Percentiles rank a stretch among this genome's conserved stretches.
These are phyloP conservation scores for Zeugodacus cucurbitae DNA, from an alignment of 1,140 invertebrate genomes.

Conservation along the genomic window DNA sequence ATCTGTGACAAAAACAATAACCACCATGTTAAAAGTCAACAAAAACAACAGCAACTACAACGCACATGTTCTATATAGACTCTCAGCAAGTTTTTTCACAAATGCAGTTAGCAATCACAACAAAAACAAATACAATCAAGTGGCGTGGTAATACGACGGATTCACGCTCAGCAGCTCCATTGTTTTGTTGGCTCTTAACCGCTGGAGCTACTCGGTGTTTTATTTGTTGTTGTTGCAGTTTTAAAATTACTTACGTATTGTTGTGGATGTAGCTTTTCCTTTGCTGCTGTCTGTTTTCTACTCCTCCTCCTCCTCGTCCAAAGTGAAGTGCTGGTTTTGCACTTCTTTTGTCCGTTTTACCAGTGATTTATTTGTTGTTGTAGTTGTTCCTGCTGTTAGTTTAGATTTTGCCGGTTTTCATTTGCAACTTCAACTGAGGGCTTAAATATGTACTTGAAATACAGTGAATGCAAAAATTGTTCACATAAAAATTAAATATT, in stretches of 20 bases:
- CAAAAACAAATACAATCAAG: not conserved
- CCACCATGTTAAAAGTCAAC: not conserved
- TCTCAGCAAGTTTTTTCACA: not conserved
- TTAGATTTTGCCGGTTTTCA: conserved; percentile 25
- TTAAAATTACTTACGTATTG: no score
- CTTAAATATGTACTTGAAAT: not conserved
- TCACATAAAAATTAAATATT: not conserved
- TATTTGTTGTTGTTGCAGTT: not conserved
- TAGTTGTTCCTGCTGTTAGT: not conserved
- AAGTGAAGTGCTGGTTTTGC: not conserved
- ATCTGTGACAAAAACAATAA: not conserved
- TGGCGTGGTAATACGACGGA: not conserved
- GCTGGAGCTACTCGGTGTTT: not conserved
- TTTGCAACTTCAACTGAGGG: conserved; percentile 5
- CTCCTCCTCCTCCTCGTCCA: not conserved
- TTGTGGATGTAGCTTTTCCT: not conserved
- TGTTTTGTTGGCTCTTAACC: not conserved
- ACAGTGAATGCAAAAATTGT: not conserved
- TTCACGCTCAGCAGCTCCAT: not conserved
- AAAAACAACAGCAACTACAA: not conserved
- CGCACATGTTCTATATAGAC: not conserved
- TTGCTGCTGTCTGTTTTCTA: not conserved
- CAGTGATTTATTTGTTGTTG: not conserved
- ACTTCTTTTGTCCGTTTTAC: not conserved
- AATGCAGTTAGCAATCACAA: not conserved